Percentiles rank a stretch among this genome's conserved stretches.
These are phyloP conservation scores for Cerastoderma edule DNA, from an alignment of 2,888 invertebrate genomes.

Conservation along the genomic window DNA sequence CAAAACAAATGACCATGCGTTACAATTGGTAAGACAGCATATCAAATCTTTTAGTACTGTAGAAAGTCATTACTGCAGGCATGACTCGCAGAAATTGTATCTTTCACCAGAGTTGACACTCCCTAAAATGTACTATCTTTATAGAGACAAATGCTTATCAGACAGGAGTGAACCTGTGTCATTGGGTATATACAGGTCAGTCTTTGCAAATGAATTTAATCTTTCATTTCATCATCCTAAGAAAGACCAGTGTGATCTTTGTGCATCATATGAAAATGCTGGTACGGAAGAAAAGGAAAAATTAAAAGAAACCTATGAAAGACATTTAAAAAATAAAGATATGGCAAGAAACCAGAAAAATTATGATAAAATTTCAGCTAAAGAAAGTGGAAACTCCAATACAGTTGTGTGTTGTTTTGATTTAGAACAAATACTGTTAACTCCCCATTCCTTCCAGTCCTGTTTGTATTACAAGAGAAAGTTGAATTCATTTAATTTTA, in stretches of 20 bases:
- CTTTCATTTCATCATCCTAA: conserved; percentile 30
- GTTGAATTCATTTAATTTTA: conserved; percentile 29
- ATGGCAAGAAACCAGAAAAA: conserved; percentile 17
- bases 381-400: neutral
- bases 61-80: conserved; percentile 46
- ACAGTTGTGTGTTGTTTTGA: conserved; percentile 20
- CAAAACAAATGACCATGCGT: neutral
- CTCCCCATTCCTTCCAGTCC: conserved; percentile 21
- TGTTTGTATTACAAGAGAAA: conserved; percentile 33
- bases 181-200: conserved; percentile 18
- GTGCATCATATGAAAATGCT: conserved; percentile 19
- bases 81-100: conserved; percentile 27
- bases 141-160: conserved; percentile 11
- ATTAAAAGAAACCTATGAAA: neutral
- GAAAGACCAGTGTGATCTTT: conserved; percentile 42
- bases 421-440: conserved; percentile 27
- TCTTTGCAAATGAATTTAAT: conserved; percentile 35
- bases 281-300: neutral
- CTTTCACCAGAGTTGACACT: conserved; percentile 21
- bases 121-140: conserved; percentile 23
- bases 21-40: conserved; percentile 10
- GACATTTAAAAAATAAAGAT: conserved; percentile 30
- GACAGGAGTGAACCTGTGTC: neutral
- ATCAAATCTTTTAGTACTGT: conserved; percentile 36
- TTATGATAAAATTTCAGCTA: conserved; percentile 31